A percentile compares a stretch with the other conserved stretches of the same genome.
Conservation (phyloP, 2,113 vertebrate genomes). For the Pogona vitticeps region DNA sequence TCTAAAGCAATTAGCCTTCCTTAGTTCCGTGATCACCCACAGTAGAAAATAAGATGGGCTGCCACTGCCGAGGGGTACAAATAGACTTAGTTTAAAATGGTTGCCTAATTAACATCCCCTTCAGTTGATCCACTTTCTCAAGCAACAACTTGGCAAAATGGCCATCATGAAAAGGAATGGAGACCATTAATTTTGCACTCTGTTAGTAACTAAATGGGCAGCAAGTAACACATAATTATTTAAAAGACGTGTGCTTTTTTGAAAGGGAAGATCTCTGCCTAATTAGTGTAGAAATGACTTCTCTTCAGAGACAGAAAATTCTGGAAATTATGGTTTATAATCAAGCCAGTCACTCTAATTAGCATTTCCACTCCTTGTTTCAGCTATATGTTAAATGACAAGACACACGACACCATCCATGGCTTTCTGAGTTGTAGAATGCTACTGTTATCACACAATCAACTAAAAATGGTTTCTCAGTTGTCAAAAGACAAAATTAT, state of each 20-base stretch:
- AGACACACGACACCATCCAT: conserved; percentile 40
- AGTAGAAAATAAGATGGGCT: conserved; percentile 27
- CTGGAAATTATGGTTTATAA: conserved; percentile 6
- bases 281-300: not conserved
- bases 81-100: conserved; percentile 25
- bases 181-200: not conserved
- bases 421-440: conserved; percentile 41
- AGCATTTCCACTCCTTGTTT: not conserved
- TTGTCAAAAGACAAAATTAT: conserved; percentile 17
- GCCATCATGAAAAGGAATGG: conserved; percentile 33
- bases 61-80: not conserved
- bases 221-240: conserved; percentile 31
- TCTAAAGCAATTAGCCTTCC: too few relatives aligned
- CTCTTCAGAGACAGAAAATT: conserved; percentile 17
- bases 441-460: conserved; percentile 22
- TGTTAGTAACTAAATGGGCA: not conserved
- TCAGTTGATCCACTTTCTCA: conserved; percentile 43
- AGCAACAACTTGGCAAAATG: conserved; percentile 12
- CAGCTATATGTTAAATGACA: not conserved
- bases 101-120: conserved; percentile 12
- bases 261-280: not conserved
- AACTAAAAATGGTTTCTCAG: conserved; percentile 47
- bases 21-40: too few relatives aligned
- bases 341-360: conserved; percentile 13
- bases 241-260: not conserved